Evolutionary conservation across 2,797 vertebrate species (phyloP), one percentile per base, ranked within the genome.

Genomic region (Lacerta agilis): DNA sequence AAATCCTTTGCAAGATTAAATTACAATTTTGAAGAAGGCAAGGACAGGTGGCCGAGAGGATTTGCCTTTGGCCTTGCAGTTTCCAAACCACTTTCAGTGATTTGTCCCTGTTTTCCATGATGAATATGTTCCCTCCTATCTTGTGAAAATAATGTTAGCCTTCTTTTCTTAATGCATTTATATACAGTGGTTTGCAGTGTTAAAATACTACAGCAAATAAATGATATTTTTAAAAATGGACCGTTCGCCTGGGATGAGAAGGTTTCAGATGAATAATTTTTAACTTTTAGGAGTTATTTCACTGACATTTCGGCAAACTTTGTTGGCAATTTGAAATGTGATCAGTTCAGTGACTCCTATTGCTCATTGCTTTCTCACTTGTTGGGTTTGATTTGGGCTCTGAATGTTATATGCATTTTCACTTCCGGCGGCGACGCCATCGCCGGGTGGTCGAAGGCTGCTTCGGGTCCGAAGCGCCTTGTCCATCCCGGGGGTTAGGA

Each of bases 1-100:
- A 86, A 86, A 78, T 78, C 75, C 29, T 86, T 64, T 61, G 25
- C 77, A 58, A 71, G 25, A 41, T 80, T 80, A 80, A 58, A 72
- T 80, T 79, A 20, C 45, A 41, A 2, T 72, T 71, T 61, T 38
- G 25, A 61, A 58, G 76, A 80, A 71, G 23, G 29, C 55, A 79
- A 45, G 27, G 33, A 81, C 67, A 80, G 67, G 78, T 87, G 78
- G 66, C 69, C 5, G 17, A 73, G 2, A 10, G 36, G 36, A 43
- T 73, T 81, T 86, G 41, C 41, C 66, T 71, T 58, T 79, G 45
- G 45, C 66, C n/a, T 72, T 41, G 33, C 25, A 5, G 66, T 72
- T 69, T 80, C 45, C 36, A 38, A 49, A 49, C 45, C 85, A 36
- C 3, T 79, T 64, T 67, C 75, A 69, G 2, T 69, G 64, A 79